Percentiles rank a stretch among this genome's conserved stretches.
phyloP scores from a whole-genome alignment of 2,113 vertebrate genomes.

The Elgaria multicarinata region DNA sequence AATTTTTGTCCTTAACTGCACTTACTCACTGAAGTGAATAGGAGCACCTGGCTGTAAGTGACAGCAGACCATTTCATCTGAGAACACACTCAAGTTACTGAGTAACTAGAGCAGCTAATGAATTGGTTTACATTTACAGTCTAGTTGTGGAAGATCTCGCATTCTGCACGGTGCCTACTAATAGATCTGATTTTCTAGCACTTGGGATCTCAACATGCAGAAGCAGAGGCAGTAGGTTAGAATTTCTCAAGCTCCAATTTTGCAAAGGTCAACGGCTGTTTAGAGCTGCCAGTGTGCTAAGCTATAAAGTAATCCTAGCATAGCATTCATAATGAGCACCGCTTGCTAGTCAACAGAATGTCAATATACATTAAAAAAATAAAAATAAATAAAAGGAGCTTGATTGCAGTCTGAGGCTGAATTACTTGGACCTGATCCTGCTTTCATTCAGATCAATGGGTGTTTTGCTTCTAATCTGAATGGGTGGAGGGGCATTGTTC shows the following conservation, averaged over 20 bases:
- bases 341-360: conserved; percentile 43
- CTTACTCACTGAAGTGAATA: background rate
- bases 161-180: background rate
- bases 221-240: background rate
- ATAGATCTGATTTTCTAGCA: conserved; percentile 26
- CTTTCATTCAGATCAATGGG: background rate
- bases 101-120: background rate
- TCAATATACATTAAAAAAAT: conserved; percentile 49
- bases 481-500: conserved; percentile 1
- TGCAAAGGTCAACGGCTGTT: conserved; percentile 41
- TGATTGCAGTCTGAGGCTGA: conserved; percentile 15
- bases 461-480: conserved; percentile 36
- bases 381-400: conserved; percentile 36
- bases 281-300: conserved; percentile 40
- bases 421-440: conserved; percentile 30
- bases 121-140: background rate
- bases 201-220: conserved; percentile 26
- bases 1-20: conserved; percentile 12
- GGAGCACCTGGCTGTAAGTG: background rate
- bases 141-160: background rate
- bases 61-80: conserved; percentile 23
- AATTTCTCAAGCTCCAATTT: conserved; percentile 50
- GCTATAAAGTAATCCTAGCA: conserved; percentile 37
- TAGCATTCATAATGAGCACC: conserved; percentile 57
- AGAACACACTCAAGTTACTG: conserved; percentile 6